Evolutionary conservation across 2,113 vertebrate genomes (phyloP), one percentile per base, ranked within the genome.

Genomic region (Platanista minor): DNA sequence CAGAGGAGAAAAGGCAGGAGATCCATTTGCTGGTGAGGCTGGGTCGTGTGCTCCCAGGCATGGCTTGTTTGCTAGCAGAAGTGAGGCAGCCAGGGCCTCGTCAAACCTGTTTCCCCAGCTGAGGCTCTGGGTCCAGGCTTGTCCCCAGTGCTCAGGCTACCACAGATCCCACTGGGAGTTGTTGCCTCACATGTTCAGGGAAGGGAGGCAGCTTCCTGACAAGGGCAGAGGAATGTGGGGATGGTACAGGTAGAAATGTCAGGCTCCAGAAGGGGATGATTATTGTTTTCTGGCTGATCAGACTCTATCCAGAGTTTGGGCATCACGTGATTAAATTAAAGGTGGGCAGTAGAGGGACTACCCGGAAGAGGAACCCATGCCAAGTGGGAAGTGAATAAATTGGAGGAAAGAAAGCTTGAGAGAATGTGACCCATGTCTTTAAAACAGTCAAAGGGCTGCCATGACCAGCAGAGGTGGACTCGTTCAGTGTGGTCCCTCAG

Each of bases 51-150:
- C 49, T 94, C 11, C 27, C 62, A 89, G 49, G n/a, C 64, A 72
- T 33, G 66, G 62, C 27, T 85, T 80, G 31, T 29, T 25, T 57
- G 29, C 17, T 27, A 14, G 39, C 64, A 62, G 15, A 39, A 36
- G 14, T n/a, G 74, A 95, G 78, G 97, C 95, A 94, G 54, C 6
- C 12, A 78, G 8, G 23, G 21, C 33, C 89, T 89, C 1, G 14
- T 94, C 59, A 75, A 95, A 94, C 97, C 83, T 90, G 89, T 95
- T 95, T 91, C 29, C 4, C 81, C 74, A 33, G 67, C n/a, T 74
- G 78, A 74, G 29, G 59, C 13, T 92, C 94, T 59, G n/a, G 31
- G 67, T 43, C 43, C 33, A 91, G 61, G 39, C 77, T 36, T 95
- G 67, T 91, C 31, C 27, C 69, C 5, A 4, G 2, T 61, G 62